A percentile compares a stretch with the other conserved stretches of the same genome.
Evolutionary conservation across 1,140 invertebrate genomes (phyloP).

Genomic region (Stegodyphus dumicola): DNA sequence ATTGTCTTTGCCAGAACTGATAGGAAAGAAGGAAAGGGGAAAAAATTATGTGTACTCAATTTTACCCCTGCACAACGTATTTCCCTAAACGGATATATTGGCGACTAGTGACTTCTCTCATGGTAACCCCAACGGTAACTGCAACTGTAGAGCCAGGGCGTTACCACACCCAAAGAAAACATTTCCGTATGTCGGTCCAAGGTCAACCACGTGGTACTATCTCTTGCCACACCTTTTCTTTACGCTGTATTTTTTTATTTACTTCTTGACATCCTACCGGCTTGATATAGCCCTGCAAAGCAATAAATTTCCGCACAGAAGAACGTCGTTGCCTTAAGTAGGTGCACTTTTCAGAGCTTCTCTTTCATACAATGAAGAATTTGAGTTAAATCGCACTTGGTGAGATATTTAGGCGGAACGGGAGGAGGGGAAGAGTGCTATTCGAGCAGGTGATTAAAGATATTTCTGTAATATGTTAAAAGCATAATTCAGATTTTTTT

Average conservation of each 20-base stretch:
- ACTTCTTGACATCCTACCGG: not conserved
- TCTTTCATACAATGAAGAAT: not conserved
- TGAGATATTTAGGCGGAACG: too few species aligned
- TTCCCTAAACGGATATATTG: not conserved
- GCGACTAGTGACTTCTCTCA: not conserved
- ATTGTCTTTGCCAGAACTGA: too few species aligned
- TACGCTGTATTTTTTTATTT: not conserved
- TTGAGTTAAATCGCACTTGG: not conserved
- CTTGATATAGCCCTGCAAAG: not conserved
- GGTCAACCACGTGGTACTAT: not conserved
- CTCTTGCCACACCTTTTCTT: not conserved
- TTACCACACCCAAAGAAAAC: not conserved
- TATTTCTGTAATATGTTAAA: too few species aligned
- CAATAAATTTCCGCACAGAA: not conserved
- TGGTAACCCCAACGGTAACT: not conserved
- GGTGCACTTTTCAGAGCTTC: not conserved
- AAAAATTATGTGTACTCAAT: too few species aligned
- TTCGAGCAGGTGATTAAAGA: too few species aligned
- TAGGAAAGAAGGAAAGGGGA: too few species aligned
- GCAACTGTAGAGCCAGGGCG: not conserved
- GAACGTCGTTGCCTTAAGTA: not conserved
- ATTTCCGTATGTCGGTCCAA: not conserved
- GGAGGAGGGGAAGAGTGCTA: too few species aligned
- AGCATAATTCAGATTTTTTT: too few species aligned
- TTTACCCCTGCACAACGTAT: too few species aligned